Base-by-base conservation (phyloP, 2,113 vertebrate species). In the Chaetodon trifascialis region DNA sequence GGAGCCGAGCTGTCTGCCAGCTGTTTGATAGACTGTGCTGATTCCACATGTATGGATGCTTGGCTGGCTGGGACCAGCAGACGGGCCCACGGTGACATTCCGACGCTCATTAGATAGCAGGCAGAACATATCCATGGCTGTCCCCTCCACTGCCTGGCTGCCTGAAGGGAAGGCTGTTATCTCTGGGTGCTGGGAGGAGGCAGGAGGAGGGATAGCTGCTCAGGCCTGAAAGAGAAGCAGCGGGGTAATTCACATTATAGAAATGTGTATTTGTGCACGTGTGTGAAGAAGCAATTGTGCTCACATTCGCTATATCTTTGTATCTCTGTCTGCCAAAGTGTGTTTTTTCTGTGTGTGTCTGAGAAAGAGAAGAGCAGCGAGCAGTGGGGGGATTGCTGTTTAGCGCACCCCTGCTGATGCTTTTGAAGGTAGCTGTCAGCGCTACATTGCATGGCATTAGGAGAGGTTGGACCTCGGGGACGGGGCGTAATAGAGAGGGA, bases 21-120 rank as follows among this genome's bases (percentile, higher is more conserved):
- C 71, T 88, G 82, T 88, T 89, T 89, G 89, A 93, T 83, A 68
- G 88, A 85, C 84, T 85, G 82, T 65, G 79, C 72, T 86, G 89
- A 89, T 91, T 89, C 76, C 83, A 76, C 86, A 84, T 89, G 91
- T 91, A 65, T 79, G 77, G 87, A 82, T 82, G 85, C 79, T 88
- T 12, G 86, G 88, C 87, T 88, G 79, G 73, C 73, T 79, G 83
- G 87, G 86, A 92, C 88, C 85, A 73, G 90, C 87, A 89, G 80
- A 89, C 86, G 82, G 86, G 83, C 90, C 89, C 84, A 77, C 82
- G 40, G 85, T 93, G 91, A 91, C 91, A 91, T 92, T 91, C 92
- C 64, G 55, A 83, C 66, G 69, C 92, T 93, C 93, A 94, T 94
- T 94, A 93, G 90, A 92, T 86, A 88, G 92, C 87, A 89, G 88